A percentile compares a stretch with the other conserved stretches of the same genome.
Conservation (phyloP, 2,888 invertebrate species). For the Sminthurides aquaticus region DNA sequence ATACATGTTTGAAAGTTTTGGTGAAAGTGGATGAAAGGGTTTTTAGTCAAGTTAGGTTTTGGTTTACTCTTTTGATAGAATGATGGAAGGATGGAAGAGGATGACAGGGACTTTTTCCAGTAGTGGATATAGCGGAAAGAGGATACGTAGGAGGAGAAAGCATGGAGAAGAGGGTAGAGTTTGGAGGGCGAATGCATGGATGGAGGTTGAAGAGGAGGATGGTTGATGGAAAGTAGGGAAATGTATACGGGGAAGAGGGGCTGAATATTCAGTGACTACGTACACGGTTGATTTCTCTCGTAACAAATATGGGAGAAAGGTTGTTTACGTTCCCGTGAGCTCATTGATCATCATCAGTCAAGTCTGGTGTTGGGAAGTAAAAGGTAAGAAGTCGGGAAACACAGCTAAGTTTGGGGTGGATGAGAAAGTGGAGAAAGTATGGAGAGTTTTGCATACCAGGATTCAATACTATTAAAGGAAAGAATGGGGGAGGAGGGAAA, state of each 20-base stretch:
- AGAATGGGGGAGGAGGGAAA: not conserved
- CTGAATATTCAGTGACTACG: not conserved
- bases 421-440: not conserved
- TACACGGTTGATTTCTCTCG: not conserved
- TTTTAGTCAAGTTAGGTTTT: not conserved
- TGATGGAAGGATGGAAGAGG: not conserved
- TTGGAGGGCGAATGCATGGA: not conserved
- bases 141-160: not conserved
- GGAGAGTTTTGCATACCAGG: constrained; percentile 1
- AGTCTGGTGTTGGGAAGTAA: not conserved
- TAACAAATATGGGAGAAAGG: not conserved
- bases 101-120: not conserved
- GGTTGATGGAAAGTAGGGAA: not conserved
- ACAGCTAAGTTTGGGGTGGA: not conserved
- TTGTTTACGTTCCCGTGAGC: not conserved
- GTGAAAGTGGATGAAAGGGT: not conserved
- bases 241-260: not conserved
- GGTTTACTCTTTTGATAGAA: not conserved
- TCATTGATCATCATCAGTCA: constrained; percentile 9
- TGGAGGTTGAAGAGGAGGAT: not conserved
- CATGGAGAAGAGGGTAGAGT: not conserved
- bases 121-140: no score
- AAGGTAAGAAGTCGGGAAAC: not conserved
- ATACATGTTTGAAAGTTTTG: not conserved
- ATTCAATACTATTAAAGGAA: not conserved